Base-by-base conservation (phyloP, 2,797 vertebrate species). In the Bryconaethiops microstoma region DNA sequence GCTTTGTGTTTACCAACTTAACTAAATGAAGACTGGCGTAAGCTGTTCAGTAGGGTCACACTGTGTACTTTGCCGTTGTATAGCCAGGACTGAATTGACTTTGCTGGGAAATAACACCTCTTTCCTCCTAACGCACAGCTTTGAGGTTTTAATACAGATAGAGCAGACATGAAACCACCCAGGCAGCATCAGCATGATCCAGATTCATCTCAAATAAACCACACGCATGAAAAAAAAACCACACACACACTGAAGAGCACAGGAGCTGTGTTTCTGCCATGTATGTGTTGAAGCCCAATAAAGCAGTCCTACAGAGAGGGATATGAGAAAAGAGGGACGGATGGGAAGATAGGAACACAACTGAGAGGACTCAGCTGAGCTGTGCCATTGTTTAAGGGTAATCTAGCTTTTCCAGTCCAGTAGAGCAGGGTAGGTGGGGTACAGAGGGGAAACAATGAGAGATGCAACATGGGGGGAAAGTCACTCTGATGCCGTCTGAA, bases 171-270 rank as follows among this genome's bases (percentile, higher is more conserved):
- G 84, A 81, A 86, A 52, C 42, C 57, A 59, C 54, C 14, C 57
- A 86, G 76, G 52, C 45, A 35, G 54, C 42, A 60, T 55, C 60
- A 77, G 52, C 78, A 83, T 86, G 83, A 91, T 87, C 86, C 82
- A 88, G 86, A 88, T 92, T 89, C 77, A 83, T 82, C 85, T 79
- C 78, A 1, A 50, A 81, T 21, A 71, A 67, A 2, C 50, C 29
- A 40, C 23, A 63, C 12, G 54, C 59, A 52, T 29, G 50, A 16
- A 68, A 50, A 54, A 64, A 69, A 39, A 14, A n/a, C n/a, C n/a
- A n/a, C n/a, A n/a, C n/a, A n/a, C 63, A 71, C 54, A 35, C 69
- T 13, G 78, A 29, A 25, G 69, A 78, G 48, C 78, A 48, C 23
- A 77, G 55, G 72, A 8, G 57, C 21, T 4, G 70, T 45, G 39